phyloP scores from a whole-genome alignment of 2,797 vertebrate species.

The Catostomus latipinnis region DNA sequence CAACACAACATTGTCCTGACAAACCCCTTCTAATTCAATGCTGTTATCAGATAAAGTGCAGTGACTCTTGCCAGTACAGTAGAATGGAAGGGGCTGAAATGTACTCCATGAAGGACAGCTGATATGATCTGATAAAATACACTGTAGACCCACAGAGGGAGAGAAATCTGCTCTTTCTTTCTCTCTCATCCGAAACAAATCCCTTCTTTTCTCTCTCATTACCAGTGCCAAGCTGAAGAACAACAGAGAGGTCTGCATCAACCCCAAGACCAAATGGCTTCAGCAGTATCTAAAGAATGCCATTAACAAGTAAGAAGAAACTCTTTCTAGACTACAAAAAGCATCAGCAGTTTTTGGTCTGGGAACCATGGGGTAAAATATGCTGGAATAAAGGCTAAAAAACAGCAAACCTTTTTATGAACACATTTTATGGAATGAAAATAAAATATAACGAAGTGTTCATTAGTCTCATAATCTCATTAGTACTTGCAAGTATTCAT shows the following conservation, averaged over 20 bases:
- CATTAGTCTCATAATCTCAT: no score
- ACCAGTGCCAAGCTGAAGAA: conserved; percentile 84
- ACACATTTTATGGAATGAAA: not conserved
- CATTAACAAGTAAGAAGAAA: conserved; percentile 94
- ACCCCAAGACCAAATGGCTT: conserved; percentile 97
- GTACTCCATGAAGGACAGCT: conserved; percentile 26
- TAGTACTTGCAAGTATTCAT: no score
- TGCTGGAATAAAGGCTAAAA: not conserved
- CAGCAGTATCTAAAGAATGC: conserved; percentile 97
- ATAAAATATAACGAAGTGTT: no score
- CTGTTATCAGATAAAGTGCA: conserved; percentile 31
- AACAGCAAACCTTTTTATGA: not conserved
- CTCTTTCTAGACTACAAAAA: conserved; percentile 45
- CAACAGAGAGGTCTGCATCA: conserved; percentile 97
- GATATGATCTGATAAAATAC: conserved; percentile 47
- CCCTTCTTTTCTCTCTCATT: conserved; percentile 44
- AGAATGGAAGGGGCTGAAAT: conserved; percentile 35
- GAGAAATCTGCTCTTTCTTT: conserved; percentile 27
- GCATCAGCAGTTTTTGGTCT: conserved; percentile 16
- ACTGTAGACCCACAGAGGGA: conserved; percentile 12
- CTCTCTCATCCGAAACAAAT: conserved; percentile 26
- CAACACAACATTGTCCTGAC: conserved; percentile 9
- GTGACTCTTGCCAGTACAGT: conserved; percentile 22
- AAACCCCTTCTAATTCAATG: conserved; percentile 8
- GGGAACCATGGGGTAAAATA: conserved; percentile 47